Percentiles rank a stretch among this genome's conserved stretches.
Evolutionary conservation across 2,888 invertebrate species (phyloP).

Genomic region (Branchipolynoe longqiensis): DNA sequence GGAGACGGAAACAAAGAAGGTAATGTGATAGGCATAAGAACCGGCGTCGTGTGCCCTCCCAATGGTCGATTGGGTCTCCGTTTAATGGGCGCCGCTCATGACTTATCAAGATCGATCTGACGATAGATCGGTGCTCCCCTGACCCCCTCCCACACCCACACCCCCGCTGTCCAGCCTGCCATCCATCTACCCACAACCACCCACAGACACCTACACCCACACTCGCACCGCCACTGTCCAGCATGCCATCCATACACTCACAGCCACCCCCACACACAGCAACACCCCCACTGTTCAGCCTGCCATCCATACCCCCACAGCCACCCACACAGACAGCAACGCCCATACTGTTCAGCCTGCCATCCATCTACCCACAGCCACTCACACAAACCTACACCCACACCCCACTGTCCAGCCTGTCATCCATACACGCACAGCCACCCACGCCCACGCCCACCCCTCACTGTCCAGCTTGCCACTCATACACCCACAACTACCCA

Average conservation of each 20-base stretch:
- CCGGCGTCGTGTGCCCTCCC: not conserved
- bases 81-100: conserved; percentile 5
- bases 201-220: not conserved
- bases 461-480: not conserved
- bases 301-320: not conserved
- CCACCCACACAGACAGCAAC: too few relatives aligned
- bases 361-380: too few relatives aligned
- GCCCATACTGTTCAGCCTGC: too few relatives aligned
- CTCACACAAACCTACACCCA: too few relatives aligned
- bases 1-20: not conserved
- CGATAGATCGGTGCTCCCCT: not conserved
- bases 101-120: conserved; percentile 38
- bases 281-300: not conserved
- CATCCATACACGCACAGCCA: too few relatives aligned
- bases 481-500: not conserved
- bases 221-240: not conserved
- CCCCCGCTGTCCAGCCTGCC: not conserved
- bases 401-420: too few relatives aligned
- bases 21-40: not conserved
- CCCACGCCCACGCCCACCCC: not conserved
- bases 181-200: not conserved
- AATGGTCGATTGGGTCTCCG: not conserved
- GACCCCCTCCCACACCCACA: not conserved
- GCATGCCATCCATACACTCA: not conserved
- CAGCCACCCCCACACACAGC: not conserved